These are phyloP conservation scores for Deroplatys truncata DNA, from an alignment of 2,888 invertebrate genomes.

Conservation along the genomic window DNA sequence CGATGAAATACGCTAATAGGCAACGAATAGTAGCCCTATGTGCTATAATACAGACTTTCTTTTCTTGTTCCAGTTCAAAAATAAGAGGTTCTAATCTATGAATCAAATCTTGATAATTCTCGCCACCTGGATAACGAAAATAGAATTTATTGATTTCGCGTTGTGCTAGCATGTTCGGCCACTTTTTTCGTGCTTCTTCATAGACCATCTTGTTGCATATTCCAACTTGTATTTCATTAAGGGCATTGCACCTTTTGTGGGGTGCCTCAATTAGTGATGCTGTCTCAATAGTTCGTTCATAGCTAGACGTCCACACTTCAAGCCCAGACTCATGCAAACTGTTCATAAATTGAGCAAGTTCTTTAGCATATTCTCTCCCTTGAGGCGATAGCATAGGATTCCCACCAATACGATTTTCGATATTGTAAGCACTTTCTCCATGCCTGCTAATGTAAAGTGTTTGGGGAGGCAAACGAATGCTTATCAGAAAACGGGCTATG, in stretches of 20 bases:
- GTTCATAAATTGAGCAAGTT: constrained; percentile 32
- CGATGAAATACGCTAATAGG: background rate
- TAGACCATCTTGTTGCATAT: background rate
- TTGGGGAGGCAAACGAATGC: constrained; percentile 95
- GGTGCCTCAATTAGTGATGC: constrained; percentile 85
- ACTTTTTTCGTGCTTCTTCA: background rate
- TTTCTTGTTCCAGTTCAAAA: background rate
- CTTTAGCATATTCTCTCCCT: constrained; percentile 53
- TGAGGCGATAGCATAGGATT: constrained; percentile 78
- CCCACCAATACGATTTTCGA: constrained; percentile 90
- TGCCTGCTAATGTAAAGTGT: constrained; percentile 98
- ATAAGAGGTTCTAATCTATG: background rate
- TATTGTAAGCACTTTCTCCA: constrained; percentile 93
- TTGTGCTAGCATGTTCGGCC: background rate
- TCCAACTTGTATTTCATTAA: constrained; percentile 93
- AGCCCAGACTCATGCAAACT: constrained; percentile 80
- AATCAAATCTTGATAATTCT: background rate
- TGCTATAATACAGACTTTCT: background rate
- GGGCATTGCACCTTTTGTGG: constrained; percentile 96
- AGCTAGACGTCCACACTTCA: constrained; percentile 96
- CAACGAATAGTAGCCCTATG: background rate
- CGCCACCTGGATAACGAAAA: background rate
- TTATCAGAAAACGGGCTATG: constrained; percentile 99
- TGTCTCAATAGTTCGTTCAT: constrained; percentile 93
- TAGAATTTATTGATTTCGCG: background rate